These are phyloP conservation scores for Microplitis manilae DNA, from an alignment of 2,888 invertebrate genomes.

Conservation along the genomic window DNA sequence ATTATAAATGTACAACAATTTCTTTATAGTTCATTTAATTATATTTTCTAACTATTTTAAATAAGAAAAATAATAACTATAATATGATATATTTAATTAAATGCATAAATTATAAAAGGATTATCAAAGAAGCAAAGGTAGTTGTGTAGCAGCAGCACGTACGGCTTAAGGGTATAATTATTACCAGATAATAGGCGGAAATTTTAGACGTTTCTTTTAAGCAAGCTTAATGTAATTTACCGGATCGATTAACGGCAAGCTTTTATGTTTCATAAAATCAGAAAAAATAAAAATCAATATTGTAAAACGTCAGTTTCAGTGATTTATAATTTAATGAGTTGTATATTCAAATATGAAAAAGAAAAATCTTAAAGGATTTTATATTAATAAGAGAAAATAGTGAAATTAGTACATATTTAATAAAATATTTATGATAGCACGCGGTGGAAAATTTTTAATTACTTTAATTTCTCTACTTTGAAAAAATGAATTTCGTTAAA, in stretches of 20 bases:
- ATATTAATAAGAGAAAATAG: too few species aligned
- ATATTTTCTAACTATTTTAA: neutral
- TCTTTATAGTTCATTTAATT: neutral
- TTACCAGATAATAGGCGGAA: neutral
- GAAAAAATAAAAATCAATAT: neutral
- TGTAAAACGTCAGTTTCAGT: neutral
- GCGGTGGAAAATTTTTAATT: too few species aligned
- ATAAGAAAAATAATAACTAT: neutral
- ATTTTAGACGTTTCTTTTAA: neutral
- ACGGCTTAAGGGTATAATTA: neutral
- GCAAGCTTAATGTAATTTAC: neutral
- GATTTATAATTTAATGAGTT: neutral
- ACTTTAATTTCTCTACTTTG: neutral
- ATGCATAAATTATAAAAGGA: neutral
- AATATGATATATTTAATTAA: neutral
- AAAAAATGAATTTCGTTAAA: neutral
- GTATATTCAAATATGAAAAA: neutral
- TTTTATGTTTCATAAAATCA: neutral
- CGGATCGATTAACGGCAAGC: neutral
- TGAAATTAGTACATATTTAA: too few species aligned
- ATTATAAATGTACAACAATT: neutral
- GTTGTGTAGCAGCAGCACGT: neutral
- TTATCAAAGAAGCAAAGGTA: neutral
- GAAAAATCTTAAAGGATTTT: neutral
- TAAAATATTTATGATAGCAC: too few species aligned